Evolutionary conservation across 2,797 vertebrate genomes (phyloP).

Genomic region (Buphagus erythrorhynchus): DNA sequence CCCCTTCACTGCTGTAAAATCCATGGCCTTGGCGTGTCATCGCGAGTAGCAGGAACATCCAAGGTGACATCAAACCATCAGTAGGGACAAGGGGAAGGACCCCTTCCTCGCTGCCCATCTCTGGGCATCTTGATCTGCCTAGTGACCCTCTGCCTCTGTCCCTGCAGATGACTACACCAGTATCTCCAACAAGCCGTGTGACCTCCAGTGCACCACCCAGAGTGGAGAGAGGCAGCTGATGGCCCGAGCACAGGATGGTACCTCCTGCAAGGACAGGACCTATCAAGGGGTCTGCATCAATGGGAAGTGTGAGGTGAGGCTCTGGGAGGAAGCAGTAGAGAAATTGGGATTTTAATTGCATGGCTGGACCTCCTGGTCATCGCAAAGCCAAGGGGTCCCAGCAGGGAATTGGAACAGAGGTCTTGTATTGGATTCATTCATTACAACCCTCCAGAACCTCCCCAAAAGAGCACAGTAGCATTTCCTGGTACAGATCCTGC

Average conservation of each 20-base stretch:
- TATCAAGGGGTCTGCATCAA: conserved; percentile 89
- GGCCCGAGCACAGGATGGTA: conserved; percentile 88
- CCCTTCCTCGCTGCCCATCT: not conserved
- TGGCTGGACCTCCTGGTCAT: not conserved
- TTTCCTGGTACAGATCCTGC: not conserved
- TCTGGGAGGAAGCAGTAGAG: not conserved
- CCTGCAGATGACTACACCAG: conserved; percentile 90
- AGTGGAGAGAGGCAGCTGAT: conserved; percentile 88
- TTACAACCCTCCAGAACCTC: not conserved
- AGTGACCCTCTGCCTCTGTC: not conserved
- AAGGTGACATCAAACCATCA: not conserved
- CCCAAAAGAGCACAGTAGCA: not conserved
- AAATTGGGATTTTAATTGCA: not conserved
- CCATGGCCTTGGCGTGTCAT: not conserved
- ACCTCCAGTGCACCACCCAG: conserved; percentile 89
- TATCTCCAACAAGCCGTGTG: conserved; percentile 92
- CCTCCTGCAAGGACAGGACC: conserved; percentile 85
- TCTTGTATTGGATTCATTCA: accelerated
- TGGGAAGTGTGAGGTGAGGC: conserved; percentile 87
- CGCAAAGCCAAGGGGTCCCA: accelerated
- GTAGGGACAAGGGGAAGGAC: not conserved
- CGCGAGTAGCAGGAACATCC: not conserved
- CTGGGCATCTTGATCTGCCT: not conserved
- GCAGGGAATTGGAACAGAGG: not conserved
- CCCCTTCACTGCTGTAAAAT: not conserved